These are phyloP conservation scores for Tillus elongatus DNA, from an alignment of 2,888 invertebrate genomes.

Conservation along the genomic window DNA sequence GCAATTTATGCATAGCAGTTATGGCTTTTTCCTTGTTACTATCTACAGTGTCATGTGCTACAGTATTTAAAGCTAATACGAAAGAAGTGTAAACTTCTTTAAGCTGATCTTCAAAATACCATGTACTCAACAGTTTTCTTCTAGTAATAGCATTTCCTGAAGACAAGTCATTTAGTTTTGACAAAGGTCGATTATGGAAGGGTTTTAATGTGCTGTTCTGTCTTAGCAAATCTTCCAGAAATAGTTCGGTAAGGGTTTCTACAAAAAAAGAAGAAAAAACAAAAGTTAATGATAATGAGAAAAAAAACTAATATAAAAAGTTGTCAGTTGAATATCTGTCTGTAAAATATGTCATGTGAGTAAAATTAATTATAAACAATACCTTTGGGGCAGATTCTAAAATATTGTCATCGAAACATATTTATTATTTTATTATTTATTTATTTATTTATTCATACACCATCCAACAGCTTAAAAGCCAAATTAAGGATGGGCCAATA, in stretches of 20 bases:
- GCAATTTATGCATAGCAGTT: slow-evolving; percentile 60
- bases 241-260: slow-evolving; percentile 72
- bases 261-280: slow-evolving; percentile 27
- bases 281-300: background rate
- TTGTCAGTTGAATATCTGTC: too few relatives aligned
- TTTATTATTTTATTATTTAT: too few relatives aligned
- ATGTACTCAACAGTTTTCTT: slow-evolving; percentile 59
- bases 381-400: too few relatives aligned
- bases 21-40: slow-evolving; percentile 74
- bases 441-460: too few relatives aligned
- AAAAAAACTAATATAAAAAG: too few relatives aligned
- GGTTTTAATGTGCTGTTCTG: slow-evolving; percentile 55
- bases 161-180: slow-evolving; percentile 48
- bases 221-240: slow-evolving; percentile 60
- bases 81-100: slow-evolving; percentile 61
- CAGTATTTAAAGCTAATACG: slow-evolving; percentile 59
- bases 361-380: too few relatives aligned
- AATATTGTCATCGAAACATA: too few relatives aligned
- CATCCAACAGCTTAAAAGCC: too few relatives aligned
- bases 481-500: too few relatives aligned
- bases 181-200: slow-evolving; percentile 57
- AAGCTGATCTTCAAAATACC: slow-evolving; percentile 86
- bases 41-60: slow-evolving; percentile 71
- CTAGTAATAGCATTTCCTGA: slow-evolving; percentile 57
- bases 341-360: too few relatives aligned